These are phyloP conservation scores for Corythaixoides concolor DNA, from an alignment of 2,113 vertebrate species.

Conservation along the genomic window DNA sequence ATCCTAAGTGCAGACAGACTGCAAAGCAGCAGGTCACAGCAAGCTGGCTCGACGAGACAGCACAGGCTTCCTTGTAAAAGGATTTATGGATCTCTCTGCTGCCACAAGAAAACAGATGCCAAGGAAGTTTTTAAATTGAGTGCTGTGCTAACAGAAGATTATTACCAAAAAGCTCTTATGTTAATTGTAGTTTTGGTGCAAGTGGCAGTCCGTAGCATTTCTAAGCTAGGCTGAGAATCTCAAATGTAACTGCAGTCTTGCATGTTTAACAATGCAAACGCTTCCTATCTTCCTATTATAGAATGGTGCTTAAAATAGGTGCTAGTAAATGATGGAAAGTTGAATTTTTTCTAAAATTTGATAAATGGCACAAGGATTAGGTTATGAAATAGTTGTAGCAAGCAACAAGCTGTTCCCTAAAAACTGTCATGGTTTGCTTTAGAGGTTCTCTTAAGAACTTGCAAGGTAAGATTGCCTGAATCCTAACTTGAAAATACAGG, in stretches of 20 bases:
- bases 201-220: background rate
- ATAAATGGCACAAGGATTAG: background rate
- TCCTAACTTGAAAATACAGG: background rate
- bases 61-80: background rate
- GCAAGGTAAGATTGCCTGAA: background rate
- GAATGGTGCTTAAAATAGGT: background rate
- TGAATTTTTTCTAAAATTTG: background rate
- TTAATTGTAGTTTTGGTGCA: background rate
- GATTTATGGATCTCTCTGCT: background rate
- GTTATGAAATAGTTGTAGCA: background rate
- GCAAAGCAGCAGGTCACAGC: background rate
- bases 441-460: background rate
- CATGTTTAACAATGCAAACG: background rate
- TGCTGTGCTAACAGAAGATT: background rate
- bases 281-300: background rate
- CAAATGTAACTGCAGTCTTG: background rate
- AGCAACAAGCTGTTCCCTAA: background rate
- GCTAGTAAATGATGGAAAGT: background rate
- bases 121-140: background rate
- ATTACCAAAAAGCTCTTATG: background rate
- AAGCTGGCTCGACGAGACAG: background rate
- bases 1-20: background rate
- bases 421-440: background rate
- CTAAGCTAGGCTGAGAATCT: background rate
- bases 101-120: background rate